phyloP scores from a whole-genome alignment of 2,888 invertebrate genomes.

The Trissolcus brochymenae region DNA sequence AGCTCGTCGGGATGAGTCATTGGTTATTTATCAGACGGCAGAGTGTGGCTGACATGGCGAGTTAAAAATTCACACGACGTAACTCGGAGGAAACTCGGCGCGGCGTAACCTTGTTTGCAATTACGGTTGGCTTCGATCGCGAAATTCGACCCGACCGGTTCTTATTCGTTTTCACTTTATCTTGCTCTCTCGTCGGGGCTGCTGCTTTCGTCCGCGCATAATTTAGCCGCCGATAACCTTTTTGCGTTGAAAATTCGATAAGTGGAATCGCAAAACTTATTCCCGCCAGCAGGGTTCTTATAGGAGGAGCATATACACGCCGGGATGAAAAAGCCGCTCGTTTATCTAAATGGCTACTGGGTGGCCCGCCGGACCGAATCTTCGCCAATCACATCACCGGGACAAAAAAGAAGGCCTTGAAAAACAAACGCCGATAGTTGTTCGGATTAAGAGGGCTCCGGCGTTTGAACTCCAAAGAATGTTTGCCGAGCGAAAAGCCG shows the following conservation, averaged over 20 bases:
- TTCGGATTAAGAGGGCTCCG: conserved; percentile 45
- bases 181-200: neutral
- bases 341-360: conserved; percentile 74
- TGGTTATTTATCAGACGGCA: conserved; percentile 48
- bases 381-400: conserved; percentile 66
- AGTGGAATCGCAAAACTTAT: conserved; percentile 18
- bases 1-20: conserved; percentile 44
- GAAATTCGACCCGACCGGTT: conserved; percentile 14
- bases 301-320: neutral
- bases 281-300: conserved; percentile 58
- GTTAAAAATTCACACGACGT: conserved; percentile 53
- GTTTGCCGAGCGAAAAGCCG: conserved; percentile 12
- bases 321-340: conserved; percentile 68
- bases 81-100: conserved; percentile 29
- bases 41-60: conserved; percentile 44
- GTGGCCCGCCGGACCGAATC: conserved; percentile 65
- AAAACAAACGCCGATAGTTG: conserved; percentile 50
- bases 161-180: neutral
- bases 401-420: conserved; percentile 37
- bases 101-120: conserved; percentile 28
- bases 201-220: conserved; percentile 25
- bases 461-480: conserved; percentile 1
- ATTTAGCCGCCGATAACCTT: conserved; percentile 46
- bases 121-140: conserved; percentile 29
- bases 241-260: conserved; percentile 38